Evolutionary conservation across 2,113 vertebrate species (phyloP).

Genomic region (Mastomys coucha): DNA sequence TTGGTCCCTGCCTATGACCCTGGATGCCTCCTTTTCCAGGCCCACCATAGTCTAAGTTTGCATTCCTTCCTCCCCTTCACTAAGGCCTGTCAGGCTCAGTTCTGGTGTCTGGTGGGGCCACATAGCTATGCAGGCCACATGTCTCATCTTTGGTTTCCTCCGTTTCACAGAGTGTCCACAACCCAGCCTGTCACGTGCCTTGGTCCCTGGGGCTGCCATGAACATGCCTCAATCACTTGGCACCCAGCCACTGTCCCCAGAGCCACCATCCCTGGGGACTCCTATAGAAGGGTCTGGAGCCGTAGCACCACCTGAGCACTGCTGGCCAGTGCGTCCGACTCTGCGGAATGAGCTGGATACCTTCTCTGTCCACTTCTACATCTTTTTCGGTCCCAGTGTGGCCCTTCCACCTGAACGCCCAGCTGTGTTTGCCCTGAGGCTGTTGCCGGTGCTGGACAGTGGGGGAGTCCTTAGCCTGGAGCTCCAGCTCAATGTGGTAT

Average conservation of each 20-base stretch:
- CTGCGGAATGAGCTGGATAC: slow-evolving; percentile 98
- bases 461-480: slow-evolving; percentile 97
- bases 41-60: not conserved
- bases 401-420: slow-evolving; percentile 93
- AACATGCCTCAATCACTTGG: slow-evolving; percentile 99
- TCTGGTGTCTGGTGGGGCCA: not conserved
- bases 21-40: not conserved
- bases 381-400: slow-evolving; percentile 98
- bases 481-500: slow-evolving; percentile 96
- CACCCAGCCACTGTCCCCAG: slow-evolving; percentile 84
- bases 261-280: slow-evolving; percentile 62
- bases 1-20: not conserved
- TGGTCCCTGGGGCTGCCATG: slow-evolving; percentile 90
- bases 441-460: slow-evolving; percentile 97
- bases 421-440: slow-evolving; percentile 94
- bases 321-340: slow-evolving; percentile 96
- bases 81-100: not conserved
- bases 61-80: not conserved
- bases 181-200: slow-evolving; percentile 89
- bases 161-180: slow-evolving; percentile 93
- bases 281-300: slow-evolving; percentile 12
- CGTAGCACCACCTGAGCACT: slow-evolving; percentile 79
- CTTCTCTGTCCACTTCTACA: slow-evolving; percentile 99
- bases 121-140: not conserved
- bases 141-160: not conserved